Base-by-base conservation (phyloP, 2,888 invertebrate genomes). In the Periphyllus acericola region DNA sequence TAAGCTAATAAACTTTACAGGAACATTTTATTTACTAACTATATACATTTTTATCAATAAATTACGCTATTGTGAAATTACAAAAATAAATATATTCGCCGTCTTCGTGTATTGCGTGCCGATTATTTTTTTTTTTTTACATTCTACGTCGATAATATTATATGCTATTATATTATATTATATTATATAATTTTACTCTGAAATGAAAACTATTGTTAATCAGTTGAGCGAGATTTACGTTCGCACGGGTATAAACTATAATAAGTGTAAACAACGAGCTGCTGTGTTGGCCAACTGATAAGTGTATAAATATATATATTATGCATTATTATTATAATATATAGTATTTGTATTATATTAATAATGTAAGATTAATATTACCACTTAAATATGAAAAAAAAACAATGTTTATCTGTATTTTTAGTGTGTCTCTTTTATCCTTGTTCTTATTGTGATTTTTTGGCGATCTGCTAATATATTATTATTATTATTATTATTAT, bases 1-100 rank as follows among this genome's bases (percentile, higher is more conserved):
- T 36, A 52, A 79, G 85, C 85, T 86, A 79, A 79, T 79, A 79
- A 86, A 52, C 71, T 79, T 68, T 86, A 86, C 85, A 86, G 85
- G 85, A 86, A 86, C 68, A 36, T 68, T n/a, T n/a, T n/a, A n/a
- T n/a, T n/a, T 79, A 86, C 40, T 76, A 84, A 84, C 6, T 76
- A 84, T 76, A 84, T 76, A 46, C 66, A 25, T 76, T 76, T 84
- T 83, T 75, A 74, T 83, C 36, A 74, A 74, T 46, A 83, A 36
- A 52, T 52, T 55, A 55, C 34, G 74, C 74, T 83, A 83, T 55
- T 34, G 34, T 9, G n/a, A 71, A 72, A 72, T 83, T 72, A 36
- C n/a, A 80, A 66, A 52, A 71, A n/a, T 17, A 29, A 29, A 66
- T 29, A 36, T 17, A 66, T 66, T 36, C 36, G n/a, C 66, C 40